A percentile compares a stretch with the other conserved stretches of the same genome.
These are phyloP conservation scores for Elmis aenea DNA, from an alignment of 2,888 invertebrate species.

Conservation along the genomic window DNA sequence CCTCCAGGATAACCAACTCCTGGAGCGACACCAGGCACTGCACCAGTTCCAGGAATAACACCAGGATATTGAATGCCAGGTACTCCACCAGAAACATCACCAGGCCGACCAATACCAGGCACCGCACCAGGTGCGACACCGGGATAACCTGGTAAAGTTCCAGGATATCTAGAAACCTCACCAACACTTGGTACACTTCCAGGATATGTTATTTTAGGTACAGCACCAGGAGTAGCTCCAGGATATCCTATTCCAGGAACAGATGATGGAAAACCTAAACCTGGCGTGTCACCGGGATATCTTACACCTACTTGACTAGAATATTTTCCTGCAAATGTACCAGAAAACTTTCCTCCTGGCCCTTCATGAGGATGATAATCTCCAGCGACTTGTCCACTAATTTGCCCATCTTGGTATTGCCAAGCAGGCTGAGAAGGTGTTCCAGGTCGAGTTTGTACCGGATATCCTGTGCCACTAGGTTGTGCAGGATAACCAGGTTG, in stretches of 20 bases:
- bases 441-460: slow-evolving; percentile 1
- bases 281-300: no score
- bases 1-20: slow-evolving; percentile 8
- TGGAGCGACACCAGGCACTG: no score
- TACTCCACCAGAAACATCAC: slow-evolving; percentile 1
- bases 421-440: no score
- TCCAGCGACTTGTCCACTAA: slow-evolving; percentile 30
- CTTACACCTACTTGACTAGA: no score
- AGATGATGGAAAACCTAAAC: no score
- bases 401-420: slow-evolving; percentile 16
- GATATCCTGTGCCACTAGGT: no score
- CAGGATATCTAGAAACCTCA: no score
- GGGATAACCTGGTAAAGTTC: neutral
- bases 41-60: slow-evolving; percentile 8
- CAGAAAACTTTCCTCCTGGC: slow-evolving; percentile 20
- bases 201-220: neutral
- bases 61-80: slow-evolving; percentile 8
- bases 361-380: slow-evolving; percentile 22
- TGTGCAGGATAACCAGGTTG: no score
- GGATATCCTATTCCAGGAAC: slow-evolving; percentile 2
- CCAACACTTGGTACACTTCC: neutral
- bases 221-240: slow-evolving; percentile 8
- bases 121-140: neutral
- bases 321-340: slow-evolving; percentile 19
- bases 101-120: slow-evolving; percentile 1